A percentile compares a stretch with the other conserved stretches of the same genome.
These are phyloP conservation scores for Melipona quadrifasciata DNA, from an alignment of 1,140 invertebrate genomes.

Conservation along the genomic window DNA sequence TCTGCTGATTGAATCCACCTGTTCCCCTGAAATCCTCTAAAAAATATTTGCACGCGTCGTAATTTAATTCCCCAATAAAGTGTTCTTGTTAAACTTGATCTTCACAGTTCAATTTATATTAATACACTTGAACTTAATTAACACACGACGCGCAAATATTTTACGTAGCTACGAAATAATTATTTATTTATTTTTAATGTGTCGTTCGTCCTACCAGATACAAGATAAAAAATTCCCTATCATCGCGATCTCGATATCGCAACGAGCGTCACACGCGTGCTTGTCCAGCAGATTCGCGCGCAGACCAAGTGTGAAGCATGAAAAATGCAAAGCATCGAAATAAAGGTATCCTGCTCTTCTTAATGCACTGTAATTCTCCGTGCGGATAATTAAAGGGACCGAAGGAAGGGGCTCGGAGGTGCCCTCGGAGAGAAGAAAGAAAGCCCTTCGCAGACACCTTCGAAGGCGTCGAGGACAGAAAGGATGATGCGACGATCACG, in stretches of 20 bases:
- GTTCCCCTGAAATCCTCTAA: no score
- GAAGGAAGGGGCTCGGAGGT: not conserved
- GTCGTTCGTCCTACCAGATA: no score
- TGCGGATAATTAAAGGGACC: conserved; percentile 34
- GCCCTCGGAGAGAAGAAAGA: not conserved
- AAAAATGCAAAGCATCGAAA: conserved; percentile 35
- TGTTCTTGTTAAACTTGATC: no score
- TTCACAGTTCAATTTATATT: no score
- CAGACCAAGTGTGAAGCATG: conserved; percentile 3
- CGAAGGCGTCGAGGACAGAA: not conserved
- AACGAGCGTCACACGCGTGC: not conserved
- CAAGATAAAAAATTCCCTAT: not conserved
- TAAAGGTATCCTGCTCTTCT: conserved; percentile 37
- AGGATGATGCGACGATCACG: not conserved
- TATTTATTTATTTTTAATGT: no score
- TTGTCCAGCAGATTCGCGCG: not conserved
- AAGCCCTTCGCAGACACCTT: not conserved
- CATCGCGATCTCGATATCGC: not conserved
- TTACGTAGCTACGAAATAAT: no score
- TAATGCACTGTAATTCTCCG: conserved; percentile 17
- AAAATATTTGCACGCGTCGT: no score
- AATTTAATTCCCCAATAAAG: no score
- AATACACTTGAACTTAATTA: no score
- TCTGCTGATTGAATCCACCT: no score
- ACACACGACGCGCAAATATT: no score